Conservation (phyloP, 2,113 vertebrate species). For the Sprattus sprattus region DNA sequence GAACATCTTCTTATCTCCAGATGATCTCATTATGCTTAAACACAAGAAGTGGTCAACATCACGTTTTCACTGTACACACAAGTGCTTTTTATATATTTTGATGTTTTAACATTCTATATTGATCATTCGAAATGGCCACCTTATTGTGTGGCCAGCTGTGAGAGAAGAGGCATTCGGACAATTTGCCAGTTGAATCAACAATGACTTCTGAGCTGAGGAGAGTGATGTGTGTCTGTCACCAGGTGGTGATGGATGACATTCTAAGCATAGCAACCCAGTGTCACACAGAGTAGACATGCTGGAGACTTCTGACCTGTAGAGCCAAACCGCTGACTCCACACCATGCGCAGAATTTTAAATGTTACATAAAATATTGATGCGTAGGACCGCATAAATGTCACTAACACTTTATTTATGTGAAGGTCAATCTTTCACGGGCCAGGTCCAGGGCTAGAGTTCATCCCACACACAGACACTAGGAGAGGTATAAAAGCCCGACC, state of each 20-base stretch:
- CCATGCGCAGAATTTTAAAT: slow-evolving; percentile 15
- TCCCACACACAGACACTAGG: slow-evolving; percentile 34
- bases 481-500: slow-evolving; percentile 30
- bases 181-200: not conserved
- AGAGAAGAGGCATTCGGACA: not conserved
- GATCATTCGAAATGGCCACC: not conserved
- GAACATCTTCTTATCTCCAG: not conserved
- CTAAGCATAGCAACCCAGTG: not conserved
- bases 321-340: not conserved
- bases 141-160: not conserved
- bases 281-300: not conserved
- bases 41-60: not conserved
- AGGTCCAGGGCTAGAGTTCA: slow-evolving; percentile 47
- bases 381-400: slow-evolving; percentile 36
- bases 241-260: not conserved
- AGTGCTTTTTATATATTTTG: not conserved
- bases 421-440: slow-evolving; percentile 35
- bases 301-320: not conserved
- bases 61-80: not conserved
- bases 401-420: slow-evolving; percentile 45
- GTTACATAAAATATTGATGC: slow-evolving; percentile 30
- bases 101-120: not conserved
- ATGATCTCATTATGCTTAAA: not conserved
- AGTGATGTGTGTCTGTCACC: slow-evolving; percentile 3
- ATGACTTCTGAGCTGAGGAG: not conserved